phyloP scores from a whole-genome alignment of 2,113 vertebrate genomes.

The Malurus elegans region DNA sequence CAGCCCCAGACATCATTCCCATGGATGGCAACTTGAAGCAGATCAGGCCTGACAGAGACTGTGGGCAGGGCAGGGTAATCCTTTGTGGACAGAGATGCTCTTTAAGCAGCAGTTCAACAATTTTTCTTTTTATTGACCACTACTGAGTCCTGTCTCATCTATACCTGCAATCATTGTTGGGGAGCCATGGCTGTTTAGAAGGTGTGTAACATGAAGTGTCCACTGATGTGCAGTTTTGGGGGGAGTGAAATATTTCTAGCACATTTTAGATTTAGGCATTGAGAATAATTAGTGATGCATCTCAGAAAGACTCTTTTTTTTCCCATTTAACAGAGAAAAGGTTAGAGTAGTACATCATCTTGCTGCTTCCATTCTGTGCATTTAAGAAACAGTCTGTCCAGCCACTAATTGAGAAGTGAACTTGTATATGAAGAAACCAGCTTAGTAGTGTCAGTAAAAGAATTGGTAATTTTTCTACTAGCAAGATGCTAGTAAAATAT shows the following conservation, averaged over 20 bases:
- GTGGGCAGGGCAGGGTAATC: background rate
- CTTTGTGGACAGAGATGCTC: background rate
- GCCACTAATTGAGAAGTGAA: slow-evolving; percentile 17
- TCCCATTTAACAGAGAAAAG: slow-evolving; percentile 57
- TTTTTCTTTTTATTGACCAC: background rate
- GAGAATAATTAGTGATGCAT: slow-evolving; percentile 50
- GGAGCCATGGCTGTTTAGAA: background rate
- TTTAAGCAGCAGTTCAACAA: background rate
- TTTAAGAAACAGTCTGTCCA: background rate
- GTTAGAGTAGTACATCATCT: slow-evolving; percentile 58
- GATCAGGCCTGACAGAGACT: background rate
- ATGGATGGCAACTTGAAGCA: background rate
- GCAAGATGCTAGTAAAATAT: background rate
- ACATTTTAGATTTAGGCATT: background rate
- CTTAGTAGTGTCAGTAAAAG: background rate
- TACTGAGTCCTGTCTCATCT: background rate
- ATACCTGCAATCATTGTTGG: background rate
- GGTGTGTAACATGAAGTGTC: background rate
- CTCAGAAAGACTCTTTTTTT: background rate
- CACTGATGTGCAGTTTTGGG: background rate
- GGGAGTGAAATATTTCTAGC: background rate
- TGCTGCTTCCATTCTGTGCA: background rate
- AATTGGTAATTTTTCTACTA: background rate
- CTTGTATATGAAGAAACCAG: background rate
- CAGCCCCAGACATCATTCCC: background rate